Conservation (phyloP, 2,888 invertebrate genomes). For the Eilema griseolum region DNA sequence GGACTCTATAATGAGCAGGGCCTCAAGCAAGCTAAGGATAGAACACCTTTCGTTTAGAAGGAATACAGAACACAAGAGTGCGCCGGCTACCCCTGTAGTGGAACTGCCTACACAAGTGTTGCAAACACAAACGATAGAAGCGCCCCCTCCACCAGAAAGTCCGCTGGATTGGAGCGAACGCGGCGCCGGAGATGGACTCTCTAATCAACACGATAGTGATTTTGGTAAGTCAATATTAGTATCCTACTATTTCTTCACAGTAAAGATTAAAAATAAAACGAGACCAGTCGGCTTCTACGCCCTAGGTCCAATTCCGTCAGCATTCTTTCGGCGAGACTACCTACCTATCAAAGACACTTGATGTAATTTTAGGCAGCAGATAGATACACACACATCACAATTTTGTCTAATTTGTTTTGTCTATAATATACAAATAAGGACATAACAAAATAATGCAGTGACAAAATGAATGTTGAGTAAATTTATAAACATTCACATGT, state of each 20-base stretch:
- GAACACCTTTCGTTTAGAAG: conserved; percentile 79
- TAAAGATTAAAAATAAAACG: background rate
- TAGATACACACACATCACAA: no score
- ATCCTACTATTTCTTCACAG: background rate
- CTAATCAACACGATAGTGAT: conserved; percentile 95
- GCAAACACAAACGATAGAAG: conserved; percentile 61
- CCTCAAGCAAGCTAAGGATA: conserved; percentile 79
- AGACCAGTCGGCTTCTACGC: background rate
- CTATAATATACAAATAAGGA: no score
- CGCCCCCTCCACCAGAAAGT: conserved; percentile 75
- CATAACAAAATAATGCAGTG: no score
- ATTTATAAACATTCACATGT: no score
- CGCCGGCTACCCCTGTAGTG: conserved; percentile 70
- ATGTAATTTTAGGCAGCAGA: no score
- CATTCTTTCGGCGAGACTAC: background rate
- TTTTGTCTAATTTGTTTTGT: no score
- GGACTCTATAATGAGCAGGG: conserved; percentile 81
- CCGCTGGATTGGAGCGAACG: conserved; percentile 91
- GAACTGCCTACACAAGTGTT: conserved; percentile 61
- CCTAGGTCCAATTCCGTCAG: background rate
- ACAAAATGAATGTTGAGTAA: no score
- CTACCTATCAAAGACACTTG: no score
- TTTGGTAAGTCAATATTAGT: conserved; percentile 87
- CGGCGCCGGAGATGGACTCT: conserved; percentile 94
- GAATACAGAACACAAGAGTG: conserved; percentile 69